Evolutionary conservation across 2,113 vertebrate genomes (phyloP), one percentile per base, ranked within the genome.

Genomic region (Miniopterus natalensis): DNA sequence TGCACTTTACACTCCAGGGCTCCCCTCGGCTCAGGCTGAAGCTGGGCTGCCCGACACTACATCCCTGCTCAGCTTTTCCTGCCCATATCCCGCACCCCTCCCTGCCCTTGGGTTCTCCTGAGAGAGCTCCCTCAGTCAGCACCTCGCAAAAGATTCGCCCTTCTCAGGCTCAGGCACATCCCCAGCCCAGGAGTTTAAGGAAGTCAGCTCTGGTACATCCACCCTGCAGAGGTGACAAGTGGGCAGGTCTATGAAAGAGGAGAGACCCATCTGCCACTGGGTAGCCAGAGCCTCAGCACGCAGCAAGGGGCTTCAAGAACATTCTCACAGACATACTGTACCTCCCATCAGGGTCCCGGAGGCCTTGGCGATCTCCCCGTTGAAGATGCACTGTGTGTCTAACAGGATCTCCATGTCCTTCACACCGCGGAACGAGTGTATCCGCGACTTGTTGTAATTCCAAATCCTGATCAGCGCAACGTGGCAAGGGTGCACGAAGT

Each of bases 381-480:
- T 98, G 96, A 99, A 99, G 98, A 99, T 99, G 94, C 98, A 99
- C 42, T 98, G 98, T 0, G 98, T 97, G 29, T 99, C 99, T 83
- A 99, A 97, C 70, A 98, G 65, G 98, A 99, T 99, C 61, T 98
- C 97, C 84, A 99, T 98, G 95, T 99, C 99, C 98, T 98, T 99
- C 88, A 99, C 99, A 1, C 99, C 99, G 2, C 99, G 98, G 97
- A 99, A 99, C 20, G 99, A 99, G 96, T 99, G 99, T 51, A 99
- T 99, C 42, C 99, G 99, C 0, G 99, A 99, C 96, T 99, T 99
- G 97, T 99, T 99, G 96, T 99, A 99, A 98, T 99, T 99, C 99
- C 99, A 99, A 84, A 99, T 98, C 21, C 99, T 99, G 92, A 99
- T 99, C 99, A 99, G 99, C 66, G 99, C 99, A 1, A 99, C 98